phyloP scores from a whole-genome alignment of 2,888 invertebrate genomes.

The Pyrrhosoma nymphula region DNA sequence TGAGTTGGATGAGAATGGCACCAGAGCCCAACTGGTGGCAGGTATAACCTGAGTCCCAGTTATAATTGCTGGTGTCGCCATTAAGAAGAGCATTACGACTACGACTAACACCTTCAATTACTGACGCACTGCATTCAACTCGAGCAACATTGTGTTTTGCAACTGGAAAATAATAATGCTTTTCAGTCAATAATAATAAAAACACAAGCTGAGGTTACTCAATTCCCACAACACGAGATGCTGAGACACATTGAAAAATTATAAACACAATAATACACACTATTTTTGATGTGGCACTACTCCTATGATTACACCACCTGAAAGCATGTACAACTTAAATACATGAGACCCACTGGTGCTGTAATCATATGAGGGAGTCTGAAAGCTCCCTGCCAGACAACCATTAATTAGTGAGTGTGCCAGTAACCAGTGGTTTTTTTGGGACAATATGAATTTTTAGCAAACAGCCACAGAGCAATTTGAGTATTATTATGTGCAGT shows the following conservation, averaged over 20 bases:
- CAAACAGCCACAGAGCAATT: too few relatives aligned
- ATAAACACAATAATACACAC: background rate
- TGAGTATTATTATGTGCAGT: too few relatives aligned
- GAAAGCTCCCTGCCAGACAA: too few relatives aligned
- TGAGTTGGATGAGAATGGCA: conserved; percentile 95
- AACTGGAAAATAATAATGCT: conserved; percentile 80
- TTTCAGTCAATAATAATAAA: conserved; percentile 43
- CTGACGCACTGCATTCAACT: conserved; percentile 92
- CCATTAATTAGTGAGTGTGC: too few relatives aligned
- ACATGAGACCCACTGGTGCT: too few relatives aligned
- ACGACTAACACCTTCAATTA: conserved; percentile 97
- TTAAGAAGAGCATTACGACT: conserved; percentile 96
- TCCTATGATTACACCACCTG: too few relatives aligned
- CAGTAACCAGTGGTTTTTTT: too few relatives aligned
- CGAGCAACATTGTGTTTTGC: conserved; percentile 96
- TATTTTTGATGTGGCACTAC: background rate
- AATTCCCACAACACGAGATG: background rate
- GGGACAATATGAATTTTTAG: too few relatives aligned
- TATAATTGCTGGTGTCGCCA: conserved; percentile 96
- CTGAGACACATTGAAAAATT: background rate
- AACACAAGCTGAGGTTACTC: background rate
- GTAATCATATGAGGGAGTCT: too few relatives aligned
- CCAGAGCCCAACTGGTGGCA: conserved; percentile 98
- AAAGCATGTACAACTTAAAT: too few relatives aligned
- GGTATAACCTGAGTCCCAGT: conserved; percentile 99